Percentiles rank a stretch among this genome's conserved stretches.
Evolutionary conservation across 2,888 invertebrate species (phyloP).

Genomic region (Chrysolina oricalcia): DNA sequence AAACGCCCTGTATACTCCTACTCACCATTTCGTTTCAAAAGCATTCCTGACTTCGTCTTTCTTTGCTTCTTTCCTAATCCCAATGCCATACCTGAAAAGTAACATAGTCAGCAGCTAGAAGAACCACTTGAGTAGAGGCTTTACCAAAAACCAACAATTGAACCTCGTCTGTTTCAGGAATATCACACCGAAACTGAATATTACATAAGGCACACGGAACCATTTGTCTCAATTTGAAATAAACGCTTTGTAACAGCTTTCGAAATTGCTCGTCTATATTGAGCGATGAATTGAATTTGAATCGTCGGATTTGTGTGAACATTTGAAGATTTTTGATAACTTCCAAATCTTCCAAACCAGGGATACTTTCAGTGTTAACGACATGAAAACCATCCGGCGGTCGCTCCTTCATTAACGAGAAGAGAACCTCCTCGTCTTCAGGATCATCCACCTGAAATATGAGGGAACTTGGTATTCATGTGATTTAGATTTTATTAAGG

Average conservation of each 20-base stretch:
- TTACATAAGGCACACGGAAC: constrained; percentile 90
- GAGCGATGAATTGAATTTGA: constrained; percentile 75
- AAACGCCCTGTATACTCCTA: background rate
- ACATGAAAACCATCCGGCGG: constrained; percentile 86
- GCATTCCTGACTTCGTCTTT: constrained; percentile 71
- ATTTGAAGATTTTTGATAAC: constrained; percentile 84
- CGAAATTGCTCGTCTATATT: constrained; percentile 73
- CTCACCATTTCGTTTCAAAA: constrained; percentile 67
- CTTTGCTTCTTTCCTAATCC: constrained; percentile 79
- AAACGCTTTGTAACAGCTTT: constrained; percentile 82
- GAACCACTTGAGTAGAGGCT: constrained; percentile 37
- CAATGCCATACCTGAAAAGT: constrained; percentile 81
- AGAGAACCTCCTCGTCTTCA: constrained; percentile 85
- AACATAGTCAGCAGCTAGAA: constrained; percentile 5
- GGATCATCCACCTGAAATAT: constrained; percentile 82
- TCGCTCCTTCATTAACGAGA: constrained; percentile 82
- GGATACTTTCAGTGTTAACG: constrained; percentile 85
- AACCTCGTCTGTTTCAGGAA: constrained; percentile 88
- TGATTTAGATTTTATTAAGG: too few species aligned
- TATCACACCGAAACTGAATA: constrained; percentile 86
- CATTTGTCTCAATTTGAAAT: constrained; percentile 91
- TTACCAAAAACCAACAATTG: constrained; percentile 76
- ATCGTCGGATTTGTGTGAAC: constrained; percentile 88
- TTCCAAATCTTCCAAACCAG: constrained; percentile 81
- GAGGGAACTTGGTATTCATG: background rate